Evolutionary conservation across 2,888 invertebrate genomes (phyloP), one percentile per base, ranked within the genome.

Genomic region (Buathra laborator): DNA sequence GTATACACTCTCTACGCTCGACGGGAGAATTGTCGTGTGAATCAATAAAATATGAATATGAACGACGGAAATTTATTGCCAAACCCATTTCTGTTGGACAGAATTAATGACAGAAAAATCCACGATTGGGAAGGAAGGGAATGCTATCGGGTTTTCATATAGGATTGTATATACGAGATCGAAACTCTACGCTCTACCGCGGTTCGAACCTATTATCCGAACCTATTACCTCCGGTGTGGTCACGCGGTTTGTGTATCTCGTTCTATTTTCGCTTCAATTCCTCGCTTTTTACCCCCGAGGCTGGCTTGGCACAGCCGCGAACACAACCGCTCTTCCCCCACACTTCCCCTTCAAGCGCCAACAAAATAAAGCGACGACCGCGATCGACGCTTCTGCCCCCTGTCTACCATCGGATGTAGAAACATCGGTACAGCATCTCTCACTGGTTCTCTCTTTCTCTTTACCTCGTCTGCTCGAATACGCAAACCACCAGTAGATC

Each of bases 191-290:
- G 79, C 62, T 80, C 70, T 37, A 76, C 51, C 46, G 76, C 71
- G 66, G 80, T 77, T 76, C 80, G 72, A 84, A 84, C 80, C 84
- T 76, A 84, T 84, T 84, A 80, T 46, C 76, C 76, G 71, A 84
- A 80, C 80, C 84, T 76, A 84, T 84, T 80, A 84, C 71, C 66
- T 80, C 43, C 71, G 64, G 71, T 80, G 66, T 77, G 84, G 76
- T 81, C 72, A 78, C 75, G 81, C 59, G 67, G 72, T 76, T 66
- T 72, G 71, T 76, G 70, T 64, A 79, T 75, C 70, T 81, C 78
- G 78, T 78, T 81, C 78, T 37, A 68, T 71, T 77, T 81, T 81
- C 66, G 70, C 81, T 66, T 77, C 70, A 46, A 78, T 78, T 84
- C 51, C 66, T 75, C 71, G 48, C 78, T 85, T 81, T 81, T 81